These are phyloP conservation scores for Mastacembelus armatus DNA, from an alignment of 2,797 vertebrate genomes.

Conservation along the genomic window DNA sequence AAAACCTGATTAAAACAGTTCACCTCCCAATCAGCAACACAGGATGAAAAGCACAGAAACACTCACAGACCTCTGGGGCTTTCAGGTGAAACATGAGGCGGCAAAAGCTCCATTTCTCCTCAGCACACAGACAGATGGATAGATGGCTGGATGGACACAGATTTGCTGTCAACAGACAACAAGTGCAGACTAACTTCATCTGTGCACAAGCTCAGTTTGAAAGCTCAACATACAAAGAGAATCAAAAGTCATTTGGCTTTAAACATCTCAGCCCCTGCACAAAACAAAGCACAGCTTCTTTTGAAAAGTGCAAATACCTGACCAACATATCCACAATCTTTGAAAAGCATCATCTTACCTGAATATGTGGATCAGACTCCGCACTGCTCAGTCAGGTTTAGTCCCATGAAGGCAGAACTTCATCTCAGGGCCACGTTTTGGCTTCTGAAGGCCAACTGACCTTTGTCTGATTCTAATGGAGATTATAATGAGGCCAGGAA, in stretches of 20 bases:
- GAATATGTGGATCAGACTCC: not conserved
- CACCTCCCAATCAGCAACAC: not conserved
- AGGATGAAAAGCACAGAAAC: not conserved
- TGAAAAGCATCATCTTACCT: conserved; percentile 3
- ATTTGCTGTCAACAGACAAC: not conserved
- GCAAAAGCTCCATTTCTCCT: conserved; percentile 46
- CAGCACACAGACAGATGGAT: not conserved
- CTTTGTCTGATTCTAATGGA: not conserved
- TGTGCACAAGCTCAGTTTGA: not conserved
- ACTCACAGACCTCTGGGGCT: conserved; percentile 39
- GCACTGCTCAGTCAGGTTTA: not conserved
- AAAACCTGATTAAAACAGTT: not conserved
- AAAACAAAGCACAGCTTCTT: not conserved
- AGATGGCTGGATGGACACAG: not conserved
- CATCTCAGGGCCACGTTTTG: not conserved
- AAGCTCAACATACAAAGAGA: not conserved
- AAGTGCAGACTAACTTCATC: not conserved
- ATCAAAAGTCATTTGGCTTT: no score
- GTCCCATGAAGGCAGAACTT: not conserved
- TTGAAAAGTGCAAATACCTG: no score
- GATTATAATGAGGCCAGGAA: not conserved
- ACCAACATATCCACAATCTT: no score
- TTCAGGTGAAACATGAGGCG: conserved; percentile 3
- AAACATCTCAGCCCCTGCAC: not conserved
- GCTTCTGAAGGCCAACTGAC: conserved; percentile 2